These are phyloP conservation scores for Pantelozetes paolii DNA, from an alignment of 2,888 invertebrate genomes.

Conservation along the genomic window DNA sequence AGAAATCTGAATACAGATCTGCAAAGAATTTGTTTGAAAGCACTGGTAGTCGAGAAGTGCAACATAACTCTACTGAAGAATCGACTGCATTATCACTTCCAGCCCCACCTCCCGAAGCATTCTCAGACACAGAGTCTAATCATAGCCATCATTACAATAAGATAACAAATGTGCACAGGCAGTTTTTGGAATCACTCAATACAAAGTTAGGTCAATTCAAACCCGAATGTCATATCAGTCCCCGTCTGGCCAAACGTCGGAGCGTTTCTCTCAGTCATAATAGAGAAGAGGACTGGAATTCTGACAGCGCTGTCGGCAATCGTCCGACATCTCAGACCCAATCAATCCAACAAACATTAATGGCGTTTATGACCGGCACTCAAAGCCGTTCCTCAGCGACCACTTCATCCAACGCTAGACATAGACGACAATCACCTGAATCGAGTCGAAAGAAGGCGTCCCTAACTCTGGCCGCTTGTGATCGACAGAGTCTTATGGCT, in stretches of 20 bases:
- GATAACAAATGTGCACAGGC: conserved; percentile 38
- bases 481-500: conserved; percentile 23
- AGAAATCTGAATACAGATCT: background rate
- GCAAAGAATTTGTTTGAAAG: conserved; percentile 22
- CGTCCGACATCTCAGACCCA: background rate
- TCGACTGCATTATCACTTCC: conserved; percentile 46
- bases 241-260: conserved; percentile 39
- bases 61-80: background rate
- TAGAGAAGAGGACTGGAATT: conserved; percentile 40
- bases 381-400: conserved; percentile 13
- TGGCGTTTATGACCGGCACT: conserved; percentile 20
- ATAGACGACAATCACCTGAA: conserved; percentile 22
- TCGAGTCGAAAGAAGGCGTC: conserved; percentile 8
- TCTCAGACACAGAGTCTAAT: conserved; percentile 26
- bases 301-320: conserved; percentile 24
- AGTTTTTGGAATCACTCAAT: conserved; percentile 54
- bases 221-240: conserved; percentile 43
- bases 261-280: conserved; percentile 36
- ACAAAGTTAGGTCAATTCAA: conserved; percentile 62
- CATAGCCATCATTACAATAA: conserved; percentile 38
- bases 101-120: conserved; percentile 58
- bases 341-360: conserved; percentile 32
- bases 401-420: background rate
- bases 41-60: background rate
- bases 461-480: conserved; percentile 32